These are phyloP conservation scores for Cyanoramphus novaezelandiae DNA, from an alignment of 2,113 vertebrate species.

Conservation along the genomic window DNA sequence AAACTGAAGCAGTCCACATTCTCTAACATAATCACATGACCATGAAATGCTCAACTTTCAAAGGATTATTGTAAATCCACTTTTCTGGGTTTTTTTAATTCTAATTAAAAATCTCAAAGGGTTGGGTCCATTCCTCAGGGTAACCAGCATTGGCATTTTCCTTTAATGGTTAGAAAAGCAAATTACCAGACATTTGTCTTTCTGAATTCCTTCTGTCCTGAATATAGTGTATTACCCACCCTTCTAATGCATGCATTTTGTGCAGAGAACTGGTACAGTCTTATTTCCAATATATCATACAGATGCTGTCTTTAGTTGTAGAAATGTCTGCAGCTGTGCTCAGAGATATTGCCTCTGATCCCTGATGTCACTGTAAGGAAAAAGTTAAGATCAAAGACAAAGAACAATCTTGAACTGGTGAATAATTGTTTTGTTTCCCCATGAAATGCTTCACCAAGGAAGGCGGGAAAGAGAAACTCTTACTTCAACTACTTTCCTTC, in stretches of 20 bases:
- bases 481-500: not conserved
- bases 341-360: not conserved
- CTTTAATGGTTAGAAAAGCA: constrained; percentile 21
- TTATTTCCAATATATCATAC: not conserved
- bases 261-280: not conserved
- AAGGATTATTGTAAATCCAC: constrained; percentile 48
- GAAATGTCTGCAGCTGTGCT: not conserved
- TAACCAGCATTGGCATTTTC: not conserved
- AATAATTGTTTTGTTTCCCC: not conserved
- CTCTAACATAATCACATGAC: constrained; percentile 37
- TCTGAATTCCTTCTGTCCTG: not conserved
- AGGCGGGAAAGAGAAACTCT: not conserved
- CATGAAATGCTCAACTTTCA: constrained; percentile 51
- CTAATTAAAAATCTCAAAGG: constrained; percentile 55
- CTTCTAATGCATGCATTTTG: not conserved
- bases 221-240: not conserved
- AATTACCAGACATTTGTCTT: constrained; percentile 10
- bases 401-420: not conserved
- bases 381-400: not conserved
- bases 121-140: not conserved
- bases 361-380: not conserved
- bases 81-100: not conserved
- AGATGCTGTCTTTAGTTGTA: not conserved
- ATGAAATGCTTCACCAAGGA: not conserved
- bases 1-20: constrained; percentile 11